These are phyloP conservation scores for Macrotus californicus DNA, from an alignment of 2,113 vertebrate species.

Conservation along the genomic window DNA sequence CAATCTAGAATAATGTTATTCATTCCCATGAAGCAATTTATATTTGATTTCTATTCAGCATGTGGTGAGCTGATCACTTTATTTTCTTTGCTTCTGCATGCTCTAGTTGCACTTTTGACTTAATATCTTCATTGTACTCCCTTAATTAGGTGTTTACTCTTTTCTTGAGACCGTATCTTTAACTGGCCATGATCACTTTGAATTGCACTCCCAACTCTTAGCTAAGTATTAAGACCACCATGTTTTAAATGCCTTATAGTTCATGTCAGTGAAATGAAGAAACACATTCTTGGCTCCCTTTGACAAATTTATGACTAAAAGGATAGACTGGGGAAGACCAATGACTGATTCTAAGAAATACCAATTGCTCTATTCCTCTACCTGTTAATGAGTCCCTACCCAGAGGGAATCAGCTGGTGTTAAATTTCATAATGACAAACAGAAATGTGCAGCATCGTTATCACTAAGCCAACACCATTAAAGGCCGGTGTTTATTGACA, in stretches of 20 bases:
- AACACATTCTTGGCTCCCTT: not conserved
- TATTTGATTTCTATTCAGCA: not conserved
- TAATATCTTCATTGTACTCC: not conserved
- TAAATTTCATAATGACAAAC: conserved; percentile 61
- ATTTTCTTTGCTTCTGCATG: not conserved
- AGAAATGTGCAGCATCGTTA: conserved; percentile 55
- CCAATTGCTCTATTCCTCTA: not conserved
- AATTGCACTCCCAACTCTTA: not conserved
- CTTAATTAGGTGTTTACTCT: not conserved
- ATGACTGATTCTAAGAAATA: conserved; percentile 6
- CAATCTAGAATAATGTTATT: not conserved
- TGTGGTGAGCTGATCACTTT: not conserved
- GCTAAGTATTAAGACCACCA: not conserved
- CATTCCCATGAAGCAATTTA: not conserved
- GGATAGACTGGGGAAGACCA: not conserved
- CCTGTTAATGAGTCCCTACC: conserved; percentile 5
- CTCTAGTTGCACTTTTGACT: not conserved
- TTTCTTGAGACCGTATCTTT: not conserved
- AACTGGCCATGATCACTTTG: not conserved
- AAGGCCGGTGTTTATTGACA: conserved; percentile 68
- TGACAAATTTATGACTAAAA: not conserved
- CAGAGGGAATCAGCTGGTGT: conserved; percentile 10
- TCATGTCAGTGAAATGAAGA: not conserved
- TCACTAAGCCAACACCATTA: conserved; percentile 74
- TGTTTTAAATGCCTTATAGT: not conserved